Evolutionary conservation across 2,797 vertebrate species (phyloP), one percentile per base, ranked within the genome.

Genomic region (Acrossocheilus wenchowensis): DNA sequence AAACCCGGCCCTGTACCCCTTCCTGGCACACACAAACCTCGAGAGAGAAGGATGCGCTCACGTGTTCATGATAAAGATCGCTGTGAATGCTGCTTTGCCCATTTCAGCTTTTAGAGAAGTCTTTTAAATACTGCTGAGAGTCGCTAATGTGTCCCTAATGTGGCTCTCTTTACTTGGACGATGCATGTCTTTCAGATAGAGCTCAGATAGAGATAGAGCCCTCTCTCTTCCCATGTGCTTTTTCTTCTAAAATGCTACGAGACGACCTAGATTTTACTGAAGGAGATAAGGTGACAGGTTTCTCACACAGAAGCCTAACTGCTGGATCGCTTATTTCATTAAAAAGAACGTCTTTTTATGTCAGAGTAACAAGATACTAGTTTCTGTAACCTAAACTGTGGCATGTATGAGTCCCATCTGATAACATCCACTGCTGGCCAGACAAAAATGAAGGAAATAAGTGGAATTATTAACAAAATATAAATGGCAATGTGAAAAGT

Each of bases 31-130:
- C 68, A 84, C 17, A 69, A 87, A 23, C 74, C 82, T 79, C 73
- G n/a, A 11, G 81, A 82, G 86, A 45, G 62, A 85, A 78, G 48
- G 69, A 83, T 87, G 78, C 52, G n/a, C 82, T 85, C 50, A 82
- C 75, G 50, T 71, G 74, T 81, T 50, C 26, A 3, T 34, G 89
- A 90, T 90, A 88, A 39, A 69, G 86, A 88, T 88, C 81, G 17
- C 43, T 23, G 62, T 75, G 69, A 82, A 78, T 60, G 83, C 60
- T 26, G 72, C 81, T 80, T 72, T 41, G 62, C 52, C 26, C 45
- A 5, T 71, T 69, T 21, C 45, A 23, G 88, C 79, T 57, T 78
- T 82, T 30, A 36, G 30, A 84, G 57, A 80, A 87, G 72, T 43
- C 6, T 86, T 82, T 64, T 80, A 75, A 72, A 81, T 66, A 73